Conservation (phyloP, 2,113 vertebrate species). For the Nesoenas mayeri region DNA sequence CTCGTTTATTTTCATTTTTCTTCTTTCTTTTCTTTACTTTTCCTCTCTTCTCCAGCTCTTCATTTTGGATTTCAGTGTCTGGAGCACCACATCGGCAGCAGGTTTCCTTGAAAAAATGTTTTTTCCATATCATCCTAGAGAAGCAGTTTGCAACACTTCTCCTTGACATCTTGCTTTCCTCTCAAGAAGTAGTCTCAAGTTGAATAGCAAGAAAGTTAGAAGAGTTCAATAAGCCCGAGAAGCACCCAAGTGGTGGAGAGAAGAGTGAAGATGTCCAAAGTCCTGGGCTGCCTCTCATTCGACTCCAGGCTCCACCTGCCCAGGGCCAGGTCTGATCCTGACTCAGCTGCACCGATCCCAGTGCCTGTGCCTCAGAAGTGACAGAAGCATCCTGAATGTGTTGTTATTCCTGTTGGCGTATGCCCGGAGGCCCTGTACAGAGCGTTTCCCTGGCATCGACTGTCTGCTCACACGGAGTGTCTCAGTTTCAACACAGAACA, state of each 20-base stretch:
- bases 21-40: conserved; percentile 68
- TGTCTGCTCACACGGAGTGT: background rate
- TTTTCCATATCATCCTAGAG: conserved; percentile 25
- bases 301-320: conserved; percentile 49
- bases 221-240: background rate
- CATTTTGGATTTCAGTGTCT: conserved; percentile 55
- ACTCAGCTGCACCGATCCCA: conserved; percentile 50
- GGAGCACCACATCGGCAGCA: background rate
- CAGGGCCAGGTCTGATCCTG: conserved; percentile 58
- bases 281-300: conserved; percentile 4
- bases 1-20: conserved; percentile 77
- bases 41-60: conserved; percentile 66
- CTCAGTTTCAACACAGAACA: background rate
- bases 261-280: background rate
- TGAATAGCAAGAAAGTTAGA: background rate
- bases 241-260: background rate
- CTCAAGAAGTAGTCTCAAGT: background rate
- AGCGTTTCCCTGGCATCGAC: background rate
- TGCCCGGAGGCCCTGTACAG: background rate
- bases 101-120: conserved; percentile 27
- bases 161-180: conserved; percentile 50
- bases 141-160: conserved; percentile 16
- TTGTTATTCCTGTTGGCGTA: background rate
- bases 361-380: background rate
- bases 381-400: background rate